Base-by-base conservation (phyloP, 2,888 invertebrate genomes). In the Drosophila leonis region DNA sequence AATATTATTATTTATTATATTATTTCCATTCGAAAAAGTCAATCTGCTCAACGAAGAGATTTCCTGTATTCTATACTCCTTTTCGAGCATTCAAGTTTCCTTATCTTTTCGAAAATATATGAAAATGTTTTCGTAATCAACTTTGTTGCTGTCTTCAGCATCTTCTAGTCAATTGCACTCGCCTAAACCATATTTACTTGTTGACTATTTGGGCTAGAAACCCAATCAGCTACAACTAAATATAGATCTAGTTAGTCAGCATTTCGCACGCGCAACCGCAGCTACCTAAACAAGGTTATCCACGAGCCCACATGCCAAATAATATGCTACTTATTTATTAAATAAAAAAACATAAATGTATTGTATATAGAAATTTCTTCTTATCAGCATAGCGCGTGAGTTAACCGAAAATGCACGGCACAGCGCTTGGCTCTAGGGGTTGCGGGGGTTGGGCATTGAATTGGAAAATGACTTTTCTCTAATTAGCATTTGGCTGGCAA, bases 401-500 rank as follows among this genome's bases (percentile, higher is more conserved):
- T 48, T 61, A 29, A 27, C 35, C 65, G 33, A 49, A 49, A 49
- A 33, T 31, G 31, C 18, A 4, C 49, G 59, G 55, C 35, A 57
- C 76, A 71, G 65, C 65, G 46, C 63, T n/a, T 4, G 49, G 10
- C 12, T 10, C 44, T 42, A 31, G 39, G 56, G 35, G 56, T 31
- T 20, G 52, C 24, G 20, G 39, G 48, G 29, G 60, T 37, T 20
- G 57, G 29, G 15, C 39, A 46, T 39, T 29, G 35, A 60, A 41
- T 56, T 48, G 49, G 37, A n/a, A 54, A 67, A 41, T 56, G 41
- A 67, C 55, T 65, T 69, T 60, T 24, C 39, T 44, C 67, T 56
- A 72, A 84, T 84, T 78, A 80, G 72, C 75, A 63, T 64, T 44
- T 61, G 44, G 46, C 39, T 35, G 67, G 44, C 61, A 73, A 82